phyloP scores from a whole-genome alignment of 1,140 invertebrate species.

The Chironomus striatipennis region DNA sequence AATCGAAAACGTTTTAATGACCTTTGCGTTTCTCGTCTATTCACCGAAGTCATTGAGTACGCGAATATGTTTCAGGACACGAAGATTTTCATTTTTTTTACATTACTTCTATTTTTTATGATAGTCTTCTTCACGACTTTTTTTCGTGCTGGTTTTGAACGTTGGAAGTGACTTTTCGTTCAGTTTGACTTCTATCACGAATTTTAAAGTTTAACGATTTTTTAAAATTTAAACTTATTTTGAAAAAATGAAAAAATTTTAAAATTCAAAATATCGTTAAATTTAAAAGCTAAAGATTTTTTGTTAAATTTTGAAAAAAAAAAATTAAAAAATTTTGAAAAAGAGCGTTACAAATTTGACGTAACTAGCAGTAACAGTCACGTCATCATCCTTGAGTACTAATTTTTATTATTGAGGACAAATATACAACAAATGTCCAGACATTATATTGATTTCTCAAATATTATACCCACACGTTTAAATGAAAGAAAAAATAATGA shows the following conservation, averaged over 20 bases:
- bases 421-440: background rate
- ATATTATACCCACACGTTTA: background rate
- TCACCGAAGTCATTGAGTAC: background rate
- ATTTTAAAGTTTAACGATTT: too few species aligned
- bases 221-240: too few species aligned
- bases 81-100: background rate
- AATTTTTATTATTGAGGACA: background rate
- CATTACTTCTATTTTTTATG: background rate
- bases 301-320: too few species aligned
- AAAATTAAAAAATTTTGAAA: too few species aligned
- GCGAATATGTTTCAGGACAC: background rate
- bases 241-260: too few species aligned
- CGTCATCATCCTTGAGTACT: too few species aligned
- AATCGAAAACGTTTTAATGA: background rate
- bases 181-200: too few species aligned
- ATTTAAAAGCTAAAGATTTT: too few species aligned
- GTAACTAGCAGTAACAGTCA: too few species aligned
- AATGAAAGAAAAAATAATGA: background rate
- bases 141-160: background rate
- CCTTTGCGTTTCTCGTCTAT: background rate
- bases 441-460: background rate
- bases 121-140: background rate
- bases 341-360: too few species aligned
- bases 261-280: too few species aligned
- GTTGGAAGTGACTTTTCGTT: too few species aligned